phyloP scores from a whole-genome alignment of 2,113 vertebrate species.

The Malurus cyaneus region DNA sequence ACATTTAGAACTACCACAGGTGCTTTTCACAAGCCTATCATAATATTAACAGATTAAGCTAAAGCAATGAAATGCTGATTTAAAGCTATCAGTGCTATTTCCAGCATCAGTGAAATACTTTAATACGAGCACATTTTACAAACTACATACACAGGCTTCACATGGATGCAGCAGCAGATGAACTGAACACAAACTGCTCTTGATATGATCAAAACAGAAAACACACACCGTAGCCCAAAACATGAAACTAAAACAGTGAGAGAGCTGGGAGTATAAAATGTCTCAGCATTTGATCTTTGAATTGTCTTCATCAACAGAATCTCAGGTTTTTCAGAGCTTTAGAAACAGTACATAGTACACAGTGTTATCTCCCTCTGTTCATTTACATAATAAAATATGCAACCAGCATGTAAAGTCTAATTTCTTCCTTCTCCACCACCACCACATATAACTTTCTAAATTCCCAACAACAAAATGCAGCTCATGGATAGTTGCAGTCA shows the following conservation, averaged over 20 bases:
- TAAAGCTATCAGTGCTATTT: neutral
- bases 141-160: neutral
- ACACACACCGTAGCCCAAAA: neutral
- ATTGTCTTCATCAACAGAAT: neutral
- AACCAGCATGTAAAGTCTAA: neutral
- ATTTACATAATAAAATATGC: neutral
- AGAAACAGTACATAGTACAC: neutral
- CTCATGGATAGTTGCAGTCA: neutral
- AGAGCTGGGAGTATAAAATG: neutral
- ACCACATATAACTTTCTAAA: neutral
- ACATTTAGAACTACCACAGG: neutral
- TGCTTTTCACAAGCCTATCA: neutral
- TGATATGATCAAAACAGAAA: neutral
- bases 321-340: neutral
- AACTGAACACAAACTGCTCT: neutral
- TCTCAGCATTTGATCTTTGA: neutral
- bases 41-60: neutral
- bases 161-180: neutral
- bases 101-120: neutral
- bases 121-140: neutral
- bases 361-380: neutral
- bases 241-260: neutral
- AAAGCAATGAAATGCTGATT: neutral
- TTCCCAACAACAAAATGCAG: neutral
- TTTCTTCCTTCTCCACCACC: neutral